Evolutionary conservation across 1,140 invertebrate genomes (phyloP).

Genomic region (Brachionus paranguensis): DNA sequence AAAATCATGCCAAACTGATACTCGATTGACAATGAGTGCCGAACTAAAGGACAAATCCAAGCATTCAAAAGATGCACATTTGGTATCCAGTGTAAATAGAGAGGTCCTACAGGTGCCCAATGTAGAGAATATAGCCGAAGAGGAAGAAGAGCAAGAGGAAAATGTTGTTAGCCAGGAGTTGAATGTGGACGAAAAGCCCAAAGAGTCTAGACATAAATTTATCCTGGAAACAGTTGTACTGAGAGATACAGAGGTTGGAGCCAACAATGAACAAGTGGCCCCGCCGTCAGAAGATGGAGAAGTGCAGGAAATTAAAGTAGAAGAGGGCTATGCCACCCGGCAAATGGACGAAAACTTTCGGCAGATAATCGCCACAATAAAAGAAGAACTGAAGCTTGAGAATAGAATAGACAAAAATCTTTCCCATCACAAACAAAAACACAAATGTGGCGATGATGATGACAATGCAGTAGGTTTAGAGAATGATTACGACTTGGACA

Average conservation of each 20-base stretch:
- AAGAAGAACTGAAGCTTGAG: constrained; percentile 24
- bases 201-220: not conserved
- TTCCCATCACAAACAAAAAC: not conserved
- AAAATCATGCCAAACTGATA: not conserved
- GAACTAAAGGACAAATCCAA: not conserved
- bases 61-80: not conserved
- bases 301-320: constrained; percentile 4
- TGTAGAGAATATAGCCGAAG: constrained; percentile 8
- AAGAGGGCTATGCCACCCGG: constrained; percentile 31
- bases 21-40: not conserved
- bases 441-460: not conserved
- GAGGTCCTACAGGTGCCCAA: not conserved
- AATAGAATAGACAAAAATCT: not conserved
- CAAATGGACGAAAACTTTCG: constrained; percentile 38
- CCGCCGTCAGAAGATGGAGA: not conserved
- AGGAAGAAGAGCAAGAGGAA: constrained; percentile 19
- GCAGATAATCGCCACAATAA: constrained; percentile 33
- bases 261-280: not conserved
- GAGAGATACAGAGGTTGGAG: not conserved
- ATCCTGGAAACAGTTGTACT: not conserved
- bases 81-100: not conserved
- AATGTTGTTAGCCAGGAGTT: not conserved
- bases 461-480: not conserved
- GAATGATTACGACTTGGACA: not conserved
- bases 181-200: not conserved